Base-by-base conservation (phyloP, 1,140 invertebrate species). In the Phenacoccus solenopsis region DNA sequence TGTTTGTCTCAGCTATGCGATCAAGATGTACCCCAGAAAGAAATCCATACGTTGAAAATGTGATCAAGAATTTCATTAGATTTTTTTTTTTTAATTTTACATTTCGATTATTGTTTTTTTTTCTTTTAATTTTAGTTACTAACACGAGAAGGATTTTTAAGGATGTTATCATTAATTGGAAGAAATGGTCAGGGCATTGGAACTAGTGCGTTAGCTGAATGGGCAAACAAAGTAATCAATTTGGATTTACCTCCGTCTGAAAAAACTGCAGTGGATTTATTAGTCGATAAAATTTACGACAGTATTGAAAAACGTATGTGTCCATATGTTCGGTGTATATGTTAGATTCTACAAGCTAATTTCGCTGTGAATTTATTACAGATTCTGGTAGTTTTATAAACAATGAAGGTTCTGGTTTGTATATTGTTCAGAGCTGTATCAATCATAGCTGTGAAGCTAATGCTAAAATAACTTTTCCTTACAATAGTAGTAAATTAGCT, bases 111-210 rank as follows among this genome's bases (percentile, higher is more conserved):
- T 5, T 32, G 30, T n/a, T n/a, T 32, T 32, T 7, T 7, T 32
- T 13, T 49, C 16, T 9, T 69, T 5, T 59, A 67, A 28, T 70
- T 69, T 64, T 38, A 72, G 72, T 95, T 91, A 82, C 84, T 94
- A 38, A 93, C 90, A 24, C 86, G 87, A 13, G 89, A 93, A 74
- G 93, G 93, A 0, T 98, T 98, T 79, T 84, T 85, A 75, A 87
- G 88, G 49, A 77, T 98, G 28, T 84, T 98, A 79, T 91, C 93
- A 28, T 80, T 98, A 30, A 84, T 97, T 73, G 94, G 92, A 20
- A 93, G 90, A 28, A 98, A 98, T 81, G 91, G 90, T 0, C 96
- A 98, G 82, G 95, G 94, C 69, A 88, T 98, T 73, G 94, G 93
- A 2, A 93, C 93, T 4, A 95, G 91, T 81, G 84, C 93, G 0